phyloP scores from a whole-genome alignment of 2,797 vertebrate species.

The Malurus leucopterus region DNA sequence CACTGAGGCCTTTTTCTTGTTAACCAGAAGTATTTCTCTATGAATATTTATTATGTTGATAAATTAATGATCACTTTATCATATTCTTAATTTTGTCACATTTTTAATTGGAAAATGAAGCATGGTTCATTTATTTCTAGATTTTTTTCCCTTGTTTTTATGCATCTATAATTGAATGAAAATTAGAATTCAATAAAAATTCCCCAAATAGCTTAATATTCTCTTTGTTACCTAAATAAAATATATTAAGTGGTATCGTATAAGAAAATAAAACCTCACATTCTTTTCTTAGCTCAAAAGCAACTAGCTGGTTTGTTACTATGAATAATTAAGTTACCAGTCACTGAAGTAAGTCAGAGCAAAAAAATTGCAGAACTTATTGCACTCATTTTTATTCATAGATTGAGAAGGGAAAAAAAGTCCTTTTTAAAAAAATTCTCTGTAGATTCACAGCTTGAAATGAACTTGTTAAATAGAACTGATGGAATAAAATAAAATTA shows the following conservation, averaged over 20 bases:
- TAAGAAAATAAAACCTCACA: background rate
- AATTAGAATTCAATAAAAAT: background rate
- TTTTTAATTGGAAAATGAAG: conserved; percentile 24
- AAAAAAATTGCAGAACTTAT: background rate
- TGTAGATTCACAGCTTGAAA: background rate
- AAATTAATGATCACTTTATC: background rate
- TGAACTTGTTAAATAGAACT: background rate
- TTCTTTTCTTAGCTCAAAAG: background rate
- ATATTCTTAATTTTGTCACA: conserved; percentile 10
- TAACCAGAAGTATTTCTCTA: background rate
- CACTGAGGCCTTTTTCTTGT: background rate
- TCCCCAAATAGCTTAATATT: background rate
- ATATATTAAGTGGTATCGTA: background rate
- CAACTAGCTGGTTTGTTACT: background rate
- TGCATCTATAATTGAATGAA: background rate
- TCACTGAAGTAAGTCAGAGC: background rate
- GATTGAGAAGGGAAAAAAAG: background rate
- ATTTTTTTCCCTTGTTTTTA: background rate
- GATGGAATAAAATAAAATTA: background rate
- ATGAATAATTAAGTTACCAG: background rate
- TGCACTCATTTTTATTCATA: background rate
- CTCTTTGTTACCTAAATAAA: background rate
- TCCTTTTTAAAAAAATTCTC: background rate
- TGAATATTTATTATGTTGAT: background rate
- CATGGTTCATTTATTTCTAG: background rate